These are phyloP conservation scores for Drosophila sp. DNA, from an alignment of 1,140 invertebrate species.

Conservation along the genomic window DNA sequence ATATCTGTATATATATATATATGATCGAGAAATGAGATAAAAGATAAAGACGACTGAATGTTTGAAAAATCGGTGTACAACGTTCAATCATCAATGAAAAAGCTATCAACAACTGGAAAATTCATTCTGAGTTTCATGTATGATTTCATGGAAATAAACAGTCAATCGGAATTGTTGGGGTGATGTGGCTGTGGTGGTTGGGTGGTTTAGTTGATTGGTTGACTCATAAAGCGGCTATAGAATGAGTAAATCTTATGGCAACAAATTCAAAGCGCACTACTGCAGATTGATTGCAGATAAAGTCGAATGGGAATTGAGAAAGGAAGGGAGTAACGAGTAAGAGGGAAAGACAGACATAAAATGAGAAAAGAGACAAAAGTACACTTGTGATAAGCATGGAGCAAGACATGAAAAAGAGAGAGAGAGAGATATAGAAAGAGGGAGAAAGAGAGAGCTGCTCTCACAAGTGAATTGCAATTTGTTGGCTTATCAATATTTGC, in stretches of 20 bases:
- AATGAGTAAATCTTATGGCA: conserved; percentile 40
- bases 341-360: not conserved
- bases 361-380: conserved; percentile 1
- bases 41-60: no score
- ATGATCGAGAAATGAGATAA: no score
- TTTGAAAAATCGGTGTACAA: no score
- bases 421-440: not conserved
- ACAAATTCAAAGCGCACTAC: conserved; percentile 26
- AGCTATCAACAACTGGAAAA: conserved; percentile 18
- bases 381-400: not conserved
- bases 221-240: conserved; percentile 36
- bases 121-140: conserved; percentile 26
- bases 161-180: conserved; percentile 25
- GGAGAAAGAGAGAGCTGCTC: not conserved
- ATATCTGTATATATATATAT: no score
- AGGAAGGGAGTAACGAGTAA: not conserved
- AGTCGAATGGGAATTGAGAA: conserved; percentile 37
- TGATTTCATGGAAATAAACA: conserved; percentile 40
- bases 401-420: no score
- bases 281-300: conserved; percentile 63
- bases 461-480: conserved; percentile 38
- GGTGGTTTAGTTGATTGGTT: conserved; percentile 2
- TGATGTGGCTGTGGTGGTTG: not conserved
- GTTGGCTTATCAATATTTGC: conserved; percentile 49
- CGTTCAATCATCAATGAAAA: not conserved